These are phyloP conservation scores for Thamnaconus septentrionalis DNA, from an alignment of 2,113 vertebrate species.

Conservation along the genomic window DNA sequence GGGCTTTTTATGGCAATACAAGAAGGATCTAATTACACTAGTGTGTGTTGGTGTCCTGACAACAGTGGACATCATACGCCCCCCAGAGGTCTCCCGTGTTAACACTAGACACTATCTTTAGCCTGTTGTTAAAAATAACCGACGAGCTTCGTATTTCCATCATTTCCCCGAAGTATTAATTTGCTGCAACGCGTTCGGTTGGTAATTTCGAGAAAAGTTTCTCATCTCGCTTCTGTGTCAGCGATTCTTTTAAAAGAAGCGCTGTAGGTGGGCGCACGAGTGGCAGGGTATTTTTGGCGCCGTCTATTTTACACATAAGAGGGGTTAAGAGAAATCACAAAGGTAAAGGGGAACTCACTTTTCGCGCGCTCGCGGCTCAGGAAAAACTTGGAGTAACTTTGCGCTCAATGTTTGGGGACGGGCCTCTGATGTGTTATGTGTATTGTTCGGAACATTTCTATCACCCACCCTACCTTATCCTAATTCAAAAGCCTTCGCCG, in stretches of 20 bases:
- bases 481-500: too few species aligned
- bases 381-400: too few species aligned
- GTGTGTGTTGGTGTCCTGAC: conserved; percentile 59
- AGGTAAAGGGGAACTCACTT: too few species aligned
- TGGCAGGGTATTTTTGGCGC: not conserved
- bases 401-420: too few species aligned
- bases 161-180: conserved; percentile 58
- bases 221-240: conserved; percentile 19
- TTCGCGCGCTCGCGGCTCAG: too few species aligned
- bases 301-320: too few species aligned
- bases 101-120: conserved; percentile 59
- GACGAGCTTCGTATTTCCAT: conserved; percentile 46
- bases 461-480: too few species aligned
- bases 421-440: too few species aligned
- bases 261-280: not conserved
- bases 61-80: conserved; percentile 49
- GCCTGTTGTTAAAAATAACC: conserved; percentile 26
- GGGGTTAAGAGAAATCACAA: too few species aligned
- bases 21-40: conserved; percentile 30
- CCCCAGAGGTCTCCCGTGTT: conserved; percentile 39
- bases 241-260: conserved; percentile 11
- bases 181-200: conserved; percentile 39
- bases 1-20: too few species aligned
- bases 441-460: too few species aligned
- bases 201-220: conserved; percentile 16